Evolutionary conservation across 2,888 invertebrate species (phyloP), one percentile per base, ranked within the genome.

Genomic region (Cryptophagus acutangulus): DNA sequence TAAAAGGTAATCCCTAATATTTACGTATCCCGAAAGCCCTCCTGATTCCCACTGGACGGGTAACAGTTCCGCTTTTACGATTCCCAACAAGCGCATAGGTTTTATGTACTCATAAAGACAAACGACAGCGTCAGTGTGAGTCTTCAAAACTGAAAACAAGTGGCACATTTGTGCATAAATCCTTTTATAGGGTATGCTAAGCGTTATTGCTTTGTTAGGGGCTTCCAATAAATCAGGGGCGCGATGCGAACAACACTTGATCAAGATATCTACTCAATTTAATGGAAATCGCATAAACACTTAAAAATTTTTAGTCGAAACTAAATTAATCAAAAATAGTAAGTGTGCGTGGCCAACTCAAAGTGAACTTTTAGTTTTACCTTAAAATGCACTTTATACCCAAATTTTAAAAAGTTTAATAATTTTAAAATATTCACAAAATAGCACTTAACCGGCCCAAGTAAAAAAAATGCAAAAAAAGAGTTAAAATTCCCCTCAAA

Each of bases 51-150:
- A 29, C 26, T 39, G 47, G 45, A 46, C 39, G 44, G 44, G 38
- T 43, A 43, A 40, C 49, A 48, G 46, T 48, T 51, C 45, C 42
- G 51, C 49, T 57, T 55, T 55, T 55, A 55, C 46, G 51, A 47
- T 48, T 51, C 54, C 50, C 50, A 53, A 52, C 55, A 51, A 59
- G 54, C 52, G 49, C 49, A 56, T 55, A 46, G 52, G 53, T 57
- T 59, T 57, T 56, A 57, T 57, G 53, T 48, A 54, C 55, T 56
- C 54, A 48, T 60, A 54, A 57, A 58, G 54, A 51, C 42, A 49
- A 43, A 48, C 51, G 53, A 52, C 49, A 51, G 43, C 48, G 41
- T 20, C 43, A 45, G 29, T 40, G 47, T 46, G 43, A 46, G 45
- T 42, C 49, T 44, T 48, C 49, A 47, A 53, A 55, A 55, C 55